Evolutionary conservation across 1,140 invertebrate species (phyloP).

Genomic region (Halictus rubicundus): DNA sequence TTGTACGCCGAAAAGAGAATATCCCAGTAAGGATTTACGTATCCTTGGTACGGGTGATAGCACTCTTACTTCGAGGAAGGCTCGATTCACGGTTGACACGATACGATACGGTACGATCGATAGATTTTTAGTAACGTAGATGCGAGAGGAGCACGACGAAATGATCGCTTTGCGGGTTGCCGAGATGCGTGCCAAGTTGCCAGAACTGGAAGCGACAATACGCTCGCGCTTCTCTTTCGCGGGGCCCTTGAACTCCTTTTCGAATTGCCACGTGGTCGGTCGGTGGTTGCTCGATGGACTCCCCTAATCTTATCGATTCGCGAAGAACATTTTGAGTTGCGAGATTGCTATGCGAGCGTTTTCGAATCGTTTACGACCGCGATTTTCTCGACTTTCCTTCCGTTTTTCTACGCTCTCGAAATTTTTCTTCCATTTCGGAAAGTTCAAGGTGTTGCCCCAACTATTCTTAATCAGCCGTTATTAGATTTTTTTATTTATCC

Average conservation of each 20-base stretch:
- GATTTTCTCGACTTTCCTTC: neutral
- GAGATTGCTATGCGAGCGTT: neutral
- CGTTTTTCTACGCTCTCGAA: neutral
- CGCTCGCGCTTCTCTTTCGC: constrained; percentile 41
- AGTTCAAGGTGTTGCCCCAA: neutral
- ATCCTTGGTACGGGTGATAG: neutral
- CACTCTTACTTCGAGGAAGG: neutral
- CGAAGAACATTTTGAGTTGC: no score
- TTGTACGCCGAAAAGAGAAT: no score
- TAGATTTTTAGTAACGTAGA: neutral
- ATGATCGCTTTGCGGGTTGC: neutral
- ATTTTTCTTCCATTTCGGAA: neutral
- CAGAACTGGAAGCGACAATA: constrained; percentile 55
- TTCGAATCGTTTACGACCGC: neutral
- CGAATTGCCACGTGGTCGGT: constrained; percentile 25
- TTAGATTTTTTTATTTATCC: neutral
- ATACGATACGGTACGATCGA: neutral
- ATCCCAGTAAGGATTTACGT: no score
- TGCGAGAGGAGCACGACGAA: neutral
- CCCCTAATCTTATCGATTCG: neutral
- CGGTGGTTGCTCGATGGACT: neutral
- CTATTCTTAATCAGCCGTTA: neutral
- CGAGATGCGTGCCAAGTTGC: constrained; percentile 34
- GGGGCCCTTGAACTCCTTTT: constrained; percentile 52
- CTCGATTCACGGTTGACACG: neutral